phyloP scores from a whole-genome alignment of 2,113 vertebrate species.

The Xiphophorus maculatus region DNA sequence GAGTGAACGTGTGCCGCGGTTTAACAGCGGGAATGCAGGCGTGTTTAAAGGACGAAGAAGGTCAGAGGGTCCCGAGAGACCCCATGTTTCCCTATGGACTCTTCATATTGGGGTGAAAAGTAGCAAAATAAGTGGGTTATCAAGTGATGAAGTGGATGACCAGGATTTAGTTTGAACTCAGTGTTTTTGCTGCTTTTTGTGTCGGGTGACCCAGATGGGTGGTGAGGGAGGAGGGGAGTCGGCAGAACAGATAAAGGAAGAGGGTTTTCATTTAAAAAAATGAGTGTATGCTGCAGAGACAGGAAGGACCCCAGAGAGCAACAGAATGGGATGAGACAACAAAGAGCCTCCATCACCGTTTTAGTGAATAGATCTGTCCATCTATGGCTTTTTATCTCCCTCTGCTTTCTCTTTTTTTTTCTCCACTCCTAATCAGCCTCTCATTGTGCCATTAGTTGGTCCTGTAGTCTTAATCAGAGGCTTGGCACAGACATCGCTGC shows the following conservation, averaged over 20 bases:
- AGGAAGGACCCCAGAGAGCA: conserved; percentile 66
- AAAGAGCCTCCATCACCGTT: conserved; percentile 72
- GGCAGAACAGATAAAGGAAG: conserved; percentile 52
- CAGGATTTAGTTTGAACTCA: conserved; percentile 40
- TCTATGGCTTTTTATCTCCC: conserved; percentile 66
- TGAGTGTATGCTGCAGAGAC: conserved; percentile 52
- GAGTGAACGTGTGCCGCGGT: conserved; percentile 16
- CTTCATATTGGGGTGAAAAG: conserved; percentile 41
- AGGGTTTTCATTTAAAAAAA: conserved; percentile 64
- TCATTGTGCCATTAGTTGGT: conserved; percentile 75
- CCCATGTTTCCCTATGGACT: conserved; percentile 52
- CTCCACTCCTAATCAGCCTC: conserved; percentile 72
- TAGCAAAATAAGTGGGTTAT: conserved; percentile 51
- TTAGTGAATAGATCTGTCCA: conserved; percentile 73
- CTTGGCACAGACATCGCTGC: conserved; percentile 64
- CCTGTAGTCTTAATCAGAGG: conserved; percentile 77
- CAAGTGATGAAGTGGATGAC: conserved; percentile 63
- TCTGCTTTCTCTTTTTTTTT: conserved; percentile 44
- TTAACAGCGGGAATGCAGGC: conserved; percentile 22
- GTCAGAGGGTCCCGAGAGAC: conserved; percentile 56
- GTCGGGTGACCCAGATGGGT: conserved; percentile 70
- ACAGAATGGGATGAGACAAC: conserved; percentile 71
- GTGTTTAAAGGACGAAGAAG: conserved; percentile 69
- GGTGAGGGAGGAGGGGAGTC: conserved; percentile 23
- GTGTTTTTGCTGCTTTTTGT: conserved; percentile 30